Conservation (phyloP, 2,797 vertebrate genomes). For the Onychomys leucogaster region DNA sequence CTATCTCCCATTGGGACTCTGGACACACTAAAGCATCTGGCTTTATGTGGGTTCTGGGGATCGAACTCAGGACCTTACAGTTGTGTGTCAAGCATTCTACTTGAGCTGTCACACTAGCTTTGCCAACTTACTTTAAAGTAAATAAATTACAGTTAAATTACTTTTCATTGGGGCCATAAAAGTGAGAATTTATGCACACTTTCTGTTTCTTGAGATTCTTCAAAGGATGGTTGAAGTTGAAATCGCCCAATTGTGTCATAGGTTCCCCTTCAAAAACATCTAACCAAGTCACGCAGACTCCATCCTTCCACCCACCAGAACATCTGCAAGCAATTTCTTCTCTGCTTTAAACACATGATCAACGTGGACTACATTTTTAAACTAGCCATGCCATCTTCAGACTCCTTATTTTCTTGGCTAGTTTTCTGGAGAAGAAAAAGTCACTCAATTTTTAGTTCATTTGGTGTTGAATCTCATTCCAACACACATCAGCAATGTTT, state of each 20-base stretch:
- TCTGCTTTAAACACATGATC: conserved; percentile 31
- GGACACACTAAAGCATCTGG: not conserved
- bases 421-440: conserved; percentile 10
- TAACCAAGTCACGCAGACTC: not conserved
- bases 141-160: conserved; percentile 2
- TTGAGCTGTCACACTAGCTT: not conserved
- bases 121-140: not conserved
- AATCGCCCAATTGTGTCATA: not conserved
- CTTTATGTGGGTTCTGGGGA: not conserved
- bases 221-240: not conserved
- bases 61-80: not conserved
- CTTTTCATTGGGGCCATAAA: not conserved
- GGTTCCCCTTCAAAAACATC: not conserved
- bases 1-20: not conserved
- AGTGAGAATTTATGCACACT: conserved; percentile 6
- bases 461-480: conserved; percentile 37
- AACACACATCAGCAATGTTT: not conserved
- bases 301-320: not conserved
- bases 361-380: conserved; percentile 42
- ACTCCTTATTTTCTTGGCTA: conserved; percentile 56
- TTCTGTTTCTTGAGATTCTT: conserved; percentile 34
- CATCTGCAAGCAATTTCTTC: conserved; percentile 59
- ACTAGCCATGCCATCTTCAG: conserved; percentile 20
- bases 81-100: not conserved
- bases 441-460: conserved; percentile 46